phyloP scores from a whole-genome alignment of 2,797 vertebrate genomes.

The Spinibarbus caldwelli region DNA sequence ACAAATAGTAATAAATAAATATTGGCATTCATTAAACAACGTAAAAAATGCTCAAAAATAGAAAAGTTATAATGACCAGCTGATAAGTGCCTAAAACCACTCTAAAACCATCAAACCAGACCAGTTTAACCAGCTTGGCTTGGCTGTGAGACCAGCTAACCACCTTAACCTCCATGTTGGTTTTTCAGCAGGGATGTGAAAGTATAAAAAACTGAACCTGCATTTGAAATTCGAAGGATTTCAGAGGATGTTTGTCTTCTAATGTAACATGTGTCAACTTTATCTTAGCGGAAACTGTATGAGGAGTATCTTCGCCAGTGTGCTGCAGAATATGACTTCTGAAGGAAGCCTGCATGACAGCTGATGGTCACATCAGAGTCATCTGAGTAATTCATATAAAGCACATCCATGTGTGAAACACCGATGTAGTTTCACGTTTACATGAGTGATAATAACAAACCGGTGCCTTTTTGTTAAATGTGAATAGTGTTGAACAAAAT shows the following conservation, averaged over 20 bases:
- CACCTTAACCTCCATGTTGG: background rate
- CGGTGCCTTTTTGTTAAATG: slow-evolving; percentile 72
- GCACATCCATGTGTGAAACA: background rate
- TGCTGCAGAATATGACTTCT: slow-evolving; percentile 80
- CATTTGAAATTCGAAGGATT: background rate
- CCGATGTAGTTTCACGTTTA: background rate
- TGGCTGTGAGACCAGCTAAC: background rate
- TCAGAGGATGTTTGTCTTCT: background rate
- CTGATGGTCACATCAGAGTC: background rate
- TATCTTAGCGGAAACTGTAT: slow-evolving; percentile 74
- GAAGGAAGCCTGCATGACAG: slow-evolving; percentile 46
- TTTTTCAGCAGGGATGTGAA: background rate
- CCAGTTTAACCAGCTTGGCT: background rate
- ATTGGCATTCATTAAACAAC: too few species aligned
- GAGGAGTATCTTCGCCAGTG: slow-evolving; percentile 82
- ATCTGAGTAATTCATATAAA: background rate
- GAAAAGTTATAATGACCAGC: too few species aligned
- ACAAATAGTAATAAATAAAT: too few species aligned
- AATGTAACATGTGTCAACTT: slow-evolving; percentile 23
- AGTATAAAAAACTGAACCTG: background rate
- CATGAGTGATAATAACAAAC: background rate
- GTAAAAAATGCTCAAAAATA: too few species aligned
- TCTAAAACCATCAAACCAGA: background rate
- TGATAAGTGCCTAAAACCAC: too few species aligned
- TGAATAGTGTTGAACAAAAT: slow-evolving; percentile 60